Percentiles rank a stretch among this genome's conserved stretches.
phyloP scores from a whole-genome alignment of 1,140 invertebrate species.

The Aphelinus atriplicis region DNA sequence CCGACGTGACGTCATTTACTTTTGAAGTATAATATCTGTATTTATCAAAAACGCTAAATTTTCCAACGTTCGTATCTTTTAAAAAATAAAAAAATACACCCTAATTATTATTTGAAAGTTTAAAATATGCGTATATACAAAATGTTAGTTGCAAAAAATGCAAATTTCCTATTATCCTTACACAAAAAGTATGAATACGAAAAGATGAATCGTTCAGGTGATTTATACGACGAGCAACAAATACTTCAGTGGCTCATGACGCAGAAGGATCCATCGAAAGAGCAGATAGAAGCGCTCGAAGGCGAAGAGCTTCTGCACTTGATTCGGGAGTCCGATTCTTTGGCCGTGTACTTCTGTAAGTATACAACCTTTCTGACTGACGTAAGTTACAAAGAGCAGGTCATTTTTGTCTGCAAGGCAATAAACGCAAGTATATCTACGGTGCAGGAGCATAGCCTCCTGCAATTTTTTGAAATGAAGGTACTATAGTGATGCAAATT shows the following conservation, averaged over 20 bases:
- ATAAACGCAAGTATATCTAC: constrained; percentile 49
- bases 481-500: no score
- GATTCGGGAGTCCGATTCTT: constrained; percentile 83
- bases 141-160: no score
- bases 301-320: constrained; percentile 82
- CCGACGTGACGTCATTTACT: no score
- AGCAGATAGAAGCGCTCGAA: constrained; percentile 89
- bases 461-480: constrained; percentile 7
- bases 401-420: constrained; percentile 29
- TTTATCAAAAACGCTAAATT: no score
- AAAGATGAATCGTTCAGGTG: constrained; percentile 68
- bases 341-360: constrained; percentile 95
- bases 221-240: constrained; percentile 89
- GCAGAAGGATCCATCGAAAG: constrained; percentile 89
- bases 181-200: no score
- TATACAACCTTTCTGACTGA: constrained; percentile 40
- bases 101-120: no score
- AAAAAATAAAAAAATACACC: no score
- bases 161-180: no score
- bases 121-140: no score
- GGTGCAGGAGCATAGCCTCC: constrained; percentile 38
- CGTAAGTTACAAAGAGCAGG: no score
- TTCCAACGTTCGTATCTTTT: no score
- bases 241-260: constrained; percentile 89
- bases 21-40: no score